A percentile compares a stretch with the other conserved stretches of the same genome.
Conservation (phyloP, 2,113 vertebrate genomes). For the Plecotus auritus region DNA sequence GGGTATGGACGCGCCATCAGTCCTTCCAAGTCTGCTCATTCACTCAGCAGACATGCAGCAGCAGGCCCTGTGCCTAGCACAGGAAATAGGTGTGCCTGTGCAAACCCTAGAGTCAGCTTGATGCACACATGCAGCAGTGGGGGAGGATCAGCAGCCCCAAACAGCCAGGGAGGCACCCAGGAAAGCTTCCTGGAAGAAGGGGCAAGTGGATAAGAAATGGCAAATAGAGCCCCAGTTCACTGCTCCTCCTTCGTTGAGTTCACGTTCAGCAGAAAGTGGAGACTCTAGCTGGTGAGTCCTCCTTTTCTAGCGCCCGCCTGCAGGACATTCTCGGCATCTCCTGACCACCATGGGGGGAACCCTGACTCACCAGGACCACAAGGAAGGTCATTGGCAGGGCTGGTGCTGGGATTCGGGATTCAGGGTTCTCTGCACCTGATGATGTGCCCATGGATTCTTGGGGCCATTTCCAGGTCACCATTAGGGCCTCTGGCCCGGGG, state of each 20-base stretch:
- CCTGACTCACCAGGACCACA: background rate
- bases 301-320: background rate
- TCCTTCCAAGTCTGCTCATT: background rate
- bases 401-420: background rate
- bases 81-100: background rate
- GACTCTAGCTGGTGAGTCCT: background rate
- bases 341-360: too few species aligned
- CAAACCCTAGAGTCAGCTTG: background rate
- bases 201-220: background rate
- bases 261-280: background rate
- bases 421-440: background rate
- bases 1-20: background rate
- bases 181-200: background rate
- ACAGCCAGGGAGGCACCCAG: background rate
- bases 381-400: background rate
- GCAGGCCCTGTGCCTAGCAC: background rate
- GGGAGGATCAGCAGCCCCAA: background rate
- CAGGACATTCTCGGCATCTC: background rate
- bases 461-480: background rate
- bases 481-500: background rate
- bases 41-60: background rate
- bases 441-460: background rate
- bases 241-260: background rate
- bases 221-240: too few species aligned
- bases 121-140: background rate